Conservation (phyloP, 2,888 invertebrate genomes). For the Mythimna impura region DNA sequence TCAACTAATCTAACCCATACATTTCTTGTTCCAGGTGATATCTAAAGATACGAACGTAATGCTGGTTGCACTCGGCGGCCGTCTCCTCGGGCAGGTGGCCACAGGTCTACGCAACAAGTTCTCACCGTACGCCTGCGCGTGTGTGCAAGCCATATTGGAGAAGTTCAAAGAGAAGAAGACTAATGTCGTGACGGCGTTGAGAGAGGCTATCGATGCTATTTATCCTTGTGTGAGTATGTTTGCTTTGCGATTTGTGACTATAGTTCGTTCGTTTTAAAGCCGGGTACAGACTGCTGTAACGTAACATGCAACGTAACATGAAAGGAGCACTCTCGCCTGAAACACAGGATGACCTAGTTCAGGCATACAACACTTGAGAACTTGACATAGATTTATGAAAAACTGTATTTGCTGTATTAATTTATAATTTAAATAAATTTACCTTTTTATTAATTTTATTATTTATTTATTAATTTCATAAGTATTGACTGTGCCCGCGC, state of each 20-base stretch:
- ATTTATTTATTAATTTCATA: too few relatives aligned
- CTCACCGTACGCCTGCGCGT: conserved; percentile 94
- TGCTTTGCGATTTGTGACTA: not conserved
- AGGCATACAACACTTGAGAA: too few relatives aligned
- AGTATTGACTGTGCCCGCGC: too few relatives aligned
- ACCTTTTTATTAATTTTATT: too few relatives aligned
- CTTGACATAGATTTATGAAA: too few relatives aligned
- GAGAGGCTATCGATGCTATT: conserved; percentile 97
- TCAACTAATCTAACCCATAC: not conserved
- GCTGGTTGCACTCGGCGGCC: conserved; percentile 96
- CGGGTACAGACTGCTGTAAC: too few relatives aligned
- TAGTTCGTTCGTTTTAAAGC: too few relatives aligned
- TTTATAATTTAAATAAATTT: too few relatives aligned
- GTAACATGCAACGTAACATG: too few relatives aligned
- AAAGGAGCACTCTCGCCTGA: too few relatives aligned
- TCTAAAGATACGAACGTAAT: conserved; percentile 98
- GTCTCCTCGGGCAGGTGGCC: conserved; percentile 95
- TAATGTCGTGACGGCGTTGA: conserved; percentile 95
- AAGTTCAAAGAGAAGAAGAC: conserved; percentile 99
- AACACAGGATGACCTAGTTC: too few relatives aligned
- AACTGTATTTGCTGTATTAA: too few relatives aligned
- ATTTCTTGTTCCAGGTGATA: conserved; percentile 91
- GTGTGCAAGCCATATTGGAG: conserved; percentile 95
- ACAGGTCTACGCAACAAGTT: conserved; percentile 96
- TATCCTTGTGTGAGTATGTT: conserved; percentile 92